Base-by-base conservation (phyloP, 2,113 vertebrate genomes). In the Columbina picui region DNA sequence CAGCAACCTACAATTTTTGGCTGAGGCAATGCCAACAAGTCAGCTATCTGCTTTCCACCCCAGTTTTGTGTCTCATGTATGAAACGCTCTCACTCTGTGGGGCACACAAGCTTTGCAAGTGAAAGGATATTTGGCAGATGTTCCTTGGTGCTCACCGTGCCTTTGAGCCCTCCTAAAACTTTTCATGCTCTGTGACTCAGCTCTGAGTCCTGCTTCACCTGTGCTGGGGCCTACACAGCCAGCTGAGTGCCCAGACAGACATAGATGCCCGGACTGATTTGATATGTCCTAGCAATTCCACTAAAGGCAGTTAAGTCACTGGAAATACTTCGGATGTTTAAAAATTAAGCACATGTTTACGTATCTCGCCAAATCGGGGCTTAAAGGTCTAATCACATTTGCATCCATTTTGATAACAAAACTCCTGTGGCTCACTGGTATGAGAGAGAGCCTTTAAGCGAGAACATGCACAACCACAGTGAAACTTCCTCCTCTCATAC, bases 261-360 rank as follows among this genome's bases (percentile, higher is more conserved):
- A 29, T 14, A 5, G 32, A 68, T 64, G 73, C 47, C 38, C 3
- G 0, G 7, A 6, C 36, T 45, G 49, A 55, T 49, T 64, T 60
- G 49, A 4, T 57, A 57, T 17, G 7, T 71, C 82, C 50, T 63
- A 79, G 36, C 52, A 91, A 84, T 80, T 91, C n/a, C 89, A 76
- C 71, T 80, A 49, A 85, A 80, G 18, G 32, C 38, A 70, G 47
- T 19, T 61, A 77, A 88, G 16, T 47, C 57, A 47, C 27, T 69
- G 41, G 69, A 76, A 91, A 84, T 50, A 73, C 6, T 73, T 16
- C 65, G n/a, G 2, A 41, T 61, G 45, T 70, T 89, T 76, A 77
- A 91, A 94, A 87, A 81, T 57, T 27, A 90, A 89, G 41, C 78
- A 80, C 18, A 12, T 43, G 29, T 84, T 80, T 39, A 64, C 67